Evolutionary conservation across 2,113 vertebrate genomes (phyloP).

Genomic region (Caracal caracal): DNA sequence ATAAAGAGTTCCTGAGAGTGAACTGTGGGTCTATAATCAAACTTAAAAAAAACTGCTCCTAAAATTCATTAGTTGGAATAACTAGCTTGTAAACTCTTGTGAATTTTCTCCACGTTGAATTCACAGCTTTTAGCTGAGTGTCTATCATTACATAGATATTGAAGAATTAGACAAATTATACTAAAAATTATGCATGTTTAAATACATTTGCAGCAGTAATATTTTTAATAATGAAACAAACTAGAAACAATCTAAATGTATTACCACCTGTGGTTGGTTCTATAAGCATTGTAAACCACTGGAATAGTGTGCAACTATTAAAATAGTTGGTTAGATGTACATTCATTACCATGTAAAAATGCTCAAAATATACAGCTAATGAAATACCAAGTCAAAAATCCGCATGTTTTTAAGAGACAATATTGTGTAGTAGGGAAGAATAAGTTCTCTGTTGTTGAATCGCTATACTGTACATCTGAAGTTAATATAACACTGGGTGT

Average conservation of each 20-base stretch:
- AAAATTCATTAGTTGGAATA: background rate
- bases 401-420: background rate
- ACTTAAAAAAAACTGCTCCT: background rate
- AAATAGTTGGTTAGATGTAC: background rate
- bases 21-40: background rate
- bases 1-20: background rate
- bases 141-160: background rate
- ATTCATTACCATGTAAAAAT: background rate
- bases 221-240: conserved; percentile 38
- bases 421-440: background rate
- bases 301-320: background rate
- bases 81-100: background rate
- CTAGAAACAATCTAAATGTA: background rate
- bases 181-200: background rate
- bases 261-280: background rate
- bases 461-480: background rate
- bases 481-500: background rate
- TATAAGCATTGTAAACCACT: background rate
- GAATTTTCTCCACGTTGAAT: background rate
- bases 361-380: background rate
- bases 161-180: background rate
- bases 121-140: background rate
- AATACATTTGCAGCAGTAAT: background rate
- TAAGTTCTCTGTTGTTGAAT: background rate
- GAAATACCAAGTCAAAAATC: background rate